These are phyloP conservation scores for Kuschelorhynchus macadamiae DNA, from an alignment of 2,888 invertebrate genomes.

Conservation along the genomic window DNA sequence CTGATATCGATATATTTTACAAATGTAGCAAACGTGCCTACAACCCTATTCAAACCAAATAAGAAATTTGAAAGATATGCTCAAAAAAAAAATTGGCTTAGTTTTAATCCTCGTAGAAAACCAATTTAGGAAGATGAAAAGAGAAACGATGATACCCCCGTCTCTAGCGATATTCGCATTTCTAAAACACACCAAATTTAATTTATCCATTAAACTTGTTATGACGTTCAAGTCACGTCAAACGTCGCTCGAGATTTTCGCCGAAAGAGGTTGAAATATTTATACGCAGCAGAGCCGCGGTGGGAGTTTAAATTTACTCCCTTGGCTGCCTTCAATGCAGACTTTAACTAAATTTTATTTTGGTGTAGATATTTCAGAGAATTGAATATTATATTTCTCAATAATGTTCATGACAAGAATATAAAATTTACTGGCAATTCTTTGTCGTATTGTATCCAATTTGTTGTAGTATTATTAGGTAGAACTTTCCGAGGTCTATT, in stretches of 20 bases:
- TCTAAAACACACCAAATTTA: conserved; percentile 20
- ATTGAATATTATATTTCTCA: conserved; percentile 66
- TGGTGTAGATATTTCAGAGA: conserved; percentile 62
- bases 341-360: conserved; percentile 53
- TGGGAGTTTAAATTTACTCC: conserved; percentile 50
- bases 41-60: too few relatives aligned
- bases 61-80: too few relatives aligned
- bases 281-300: conserved; percentile 61
- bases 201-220: conserved; percentile 23
- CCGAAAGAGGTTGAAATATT: conserved; percentile 65
- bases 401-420: conserved; percentile 56
- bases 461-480: too few relatives aligned
- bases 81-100: too few relatives aligned
- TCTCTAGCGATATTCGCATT: background rate
- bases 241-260: conserved; percentile 63
- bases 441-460: conserved; percentile 24
- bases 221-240: conserved; percentile 61
- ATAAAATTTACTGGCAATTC: conserved; percentile 24
- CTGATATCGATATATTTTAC: too few relatives aligned
- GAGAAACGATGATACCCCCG: background rate
- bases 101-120: too few relatives aligned
- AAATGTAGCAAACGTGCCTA: too few relatives aligned
- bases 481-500: too few relatives aligned
- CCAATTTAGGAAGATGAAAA: too few relatives aligned
- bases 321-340: conserved; percentile 60